Conservation (phyloP, 2,888 invertebrate species). For the Anarsia innoxiella region DNA sequence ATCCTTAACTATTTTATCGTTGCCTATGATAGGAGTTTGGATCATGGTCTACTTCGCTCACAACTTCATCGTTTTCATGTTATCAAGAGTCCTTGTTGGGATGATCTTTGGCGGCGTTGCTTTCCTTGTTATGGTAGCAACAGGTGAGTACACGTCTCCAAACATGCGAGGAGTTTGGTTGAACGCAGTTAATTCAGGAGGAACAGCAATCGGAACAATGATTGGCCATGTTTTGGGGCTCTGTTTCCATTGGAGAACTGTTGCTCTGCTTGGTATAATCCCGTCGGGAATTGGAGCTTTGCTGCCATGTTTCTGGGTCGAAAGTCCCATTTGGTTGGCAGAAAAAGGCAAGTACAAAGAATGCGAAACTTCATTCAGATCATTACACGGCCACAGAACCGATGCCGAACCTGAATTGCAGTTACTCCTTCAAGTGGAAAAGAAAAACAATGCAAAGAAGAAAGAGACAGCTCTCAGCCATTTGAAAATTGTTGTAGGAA, state of each 20-base stretch:
- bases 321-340: slow-evolving; percentile 30
- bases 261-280: slow-evolving; percentile 22
- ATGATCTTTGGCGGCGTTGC: slow-evolving; percentile 24
- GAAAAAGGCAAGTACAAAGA: slow-evolving; percentile 26
- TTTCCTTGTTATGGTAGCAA: slow-evolving; percentile 17
- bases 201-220: slow-evolving; percentile 18
- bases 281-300: slow-evolving; percentile 20
- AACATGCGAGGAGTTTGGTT: slow-evolving; percentile 21
- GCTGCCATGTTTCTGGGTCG: slow-evolving; percentile 24
- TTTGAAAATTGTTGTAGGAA: background rate
- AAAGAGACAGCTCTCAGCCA: background rate
- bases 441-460: background rate
- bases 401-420: slow-evolving; percentile 20
- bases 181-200: slow-evolving; percentile 17
- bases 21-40: slow-evolving; percentile 21
- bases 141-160: slow-evolving; percentile 24
- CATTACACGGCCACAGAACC: slow-evolving; percentile 16
- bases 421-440: slow-evolving; percentile 5
- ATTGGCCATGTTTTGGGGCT: slow-evolving; percentile 22
- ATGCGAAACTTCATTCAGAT: slow-evolving; percentile 20
- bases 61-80: slow-evolving; percentile 17
- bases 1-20: slow-evolving; percentile 17
- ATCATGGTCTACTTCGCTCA: slow-evolving; percentile 21
- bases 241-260: slow-evolving; percentile 23
- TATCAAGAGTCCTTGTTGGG: slow-evolving; percentile 23